Evolutionary conservation across 1,140 invertebrate genomes (phyloP).

Genomic region (Muscidifurax raptorellus): DNA sequence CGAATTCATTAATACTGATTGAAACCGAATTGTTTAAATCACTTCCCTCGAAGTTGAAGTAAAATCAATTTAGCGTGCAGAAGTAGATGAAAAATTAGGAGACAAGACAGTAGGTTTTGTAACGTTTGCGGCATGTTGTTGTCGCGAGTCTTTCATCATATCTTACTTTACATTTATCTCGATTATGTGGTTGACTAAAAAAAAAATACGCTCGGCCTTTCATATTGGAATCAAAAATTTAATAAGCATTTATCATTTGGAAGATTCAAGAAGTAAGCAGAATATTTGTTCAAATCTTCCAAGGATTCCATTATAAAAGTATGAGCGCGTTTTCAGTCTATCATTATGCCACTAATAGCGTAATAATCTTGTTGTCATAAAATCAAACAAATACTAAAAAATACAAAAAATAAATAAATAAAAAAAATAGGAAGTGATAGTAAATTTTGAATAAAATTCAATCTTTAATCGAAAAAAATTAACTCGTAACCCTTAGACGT

Average conservation of each 20-base stretch:
- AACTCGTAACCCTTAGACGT: conserved; percentile 13
- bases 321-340: conserved; percentile 25
- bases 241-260: not conserved
- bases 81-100: conserved; percentile 17
- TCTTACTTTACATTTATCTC: conserved; percentile 17
- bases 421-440: conserved; percentile 6
- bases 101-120: not conserved
- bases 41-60: not conserved
- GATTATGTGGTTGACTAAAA: not conserved
- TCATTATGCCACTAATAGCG: conserved; percentile 21
- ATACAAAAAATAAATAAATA: not conserved
- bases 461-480: conserved; percentile 6
- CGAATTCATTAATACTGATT: conserved; percentile 13
- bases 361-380: conserved; percentile 39
- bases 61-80: not conserved
- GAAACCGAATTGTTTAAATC: not conserved
- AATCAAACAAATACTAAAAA: conserved; percentile 28
- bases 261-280: not conserved
- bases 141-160: conserved; percentile 36
- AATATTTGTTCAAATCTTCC: not conserved
- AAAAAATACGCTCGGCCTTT: not conserved
- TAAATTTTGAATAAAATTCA: conserved; percentile 16
- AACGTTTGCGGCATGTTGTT: not conserved
- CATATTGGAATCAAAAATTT: not conserved
- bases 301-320: conserved; percentile 28